Percentiles rank a stretch among this genome's conserved stretches.
phyloP scores from a whole-genome alignment of 2,888 invertebrate species.

The Acleris cristana region DNA sequence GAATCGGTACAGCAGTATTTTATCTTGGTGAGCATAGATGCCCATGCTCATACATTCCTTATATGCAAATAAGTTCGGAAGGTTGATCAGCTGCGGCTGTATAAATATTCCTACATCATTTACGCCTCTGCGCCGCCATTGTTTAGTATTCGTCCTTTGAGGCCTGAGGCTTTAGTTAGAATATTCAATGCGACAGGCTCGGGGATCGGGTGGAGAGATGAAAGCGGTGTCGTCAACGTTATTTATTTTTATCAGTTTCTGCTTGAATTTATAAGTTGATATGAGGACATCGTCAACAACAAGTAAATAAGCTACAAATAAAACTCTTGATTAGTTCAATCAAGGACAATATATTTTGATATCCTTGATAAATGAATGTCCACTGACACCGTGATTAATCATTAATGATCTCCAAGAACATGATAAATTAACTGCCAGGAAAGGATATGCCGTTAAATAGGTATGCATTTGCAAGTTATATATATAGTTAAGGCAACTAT shows the following conservation, averaged over 20 bases:
- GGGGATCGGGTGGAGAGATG: slow-evolving; percentile 1
- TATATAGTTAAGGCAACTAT: slow-evolving; percentile 38
- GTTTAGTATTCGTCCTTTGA: slow-evolving; percentile 43
- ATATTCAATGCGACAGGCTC: slow-evolving; percentile 23
- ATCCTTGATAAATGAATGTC: not conserved
- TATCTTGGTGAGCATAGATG: slow-evolving; percentile 17
- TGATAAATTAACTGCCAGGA: not conserved
- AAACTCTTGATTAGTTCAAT: not conserved
- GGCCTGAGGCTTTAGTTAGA: slow-evolving; percentile 32
- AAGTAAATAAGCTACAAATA: too few relatives aligned
- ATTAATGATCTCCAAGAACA: not conserved
- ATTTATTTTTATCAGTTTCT: not conserved
- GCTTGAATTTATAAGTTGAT: too few relatives aligned
- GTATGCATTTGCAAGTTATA: slow-evolving; percentile 37
- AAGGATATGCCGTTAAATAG: not conserved
- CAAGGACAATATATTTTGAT: not conserved
- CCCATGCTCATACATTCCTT: slow-evolving; percentile 42
- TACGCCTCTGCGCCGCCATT: slow-evolving; percentile 52
- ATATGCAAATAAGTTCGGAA: slow-evolving; percentile 60
- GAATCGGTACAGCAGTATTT: slow-evolving; percentile 9
- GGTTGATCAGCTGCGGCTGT: slow-evolving; percentile 64
- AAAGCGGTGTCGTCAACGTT: not conserved
- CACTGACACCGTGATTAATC: not conserved
- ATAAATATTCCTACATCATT: slow-evolving; percentile 57
- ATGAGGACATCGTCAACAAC: too few relatives aligned